Evolutionary conservation across 2,797 vertebrate species (phyloP), one percentile per base, ranked within the genome.

Genomic region (Pyrocephalus nanus): DNA sequence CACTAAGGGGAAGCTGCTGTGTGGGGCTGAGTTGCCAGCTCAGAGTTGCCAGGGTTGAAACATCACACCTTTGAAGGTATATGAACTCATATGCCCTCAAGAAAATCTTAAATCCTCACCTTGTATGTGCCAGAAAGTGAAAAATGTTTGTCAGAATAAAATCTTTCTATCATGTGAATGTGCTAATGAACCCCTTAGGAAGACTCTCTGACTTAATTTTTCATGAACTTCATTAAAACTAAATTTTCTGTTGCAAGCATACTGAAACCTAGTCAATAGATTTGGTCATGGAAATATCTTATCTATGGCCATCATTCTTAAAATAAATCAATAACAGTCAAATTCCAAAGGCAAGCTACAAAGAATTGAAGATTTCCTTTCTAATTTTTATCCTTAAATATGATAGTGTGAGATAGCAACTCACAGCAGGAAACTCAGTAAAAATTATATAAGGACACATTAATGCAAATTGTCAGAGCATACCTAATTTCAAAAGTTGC

Each of bases 381-480:
- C 81, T 93, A 77, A 95, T 94, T 86, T 92, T 77, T 34, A 15
- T 65, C 91, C 78, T 76, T 87, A 91, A 95, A 90, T 95, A 74
- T 90, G 79, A 70, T 90, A 90, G 36, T 88, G 74, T 74, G 30
- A 77, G 30, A 91, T 96, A 95, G 78, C 42, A 89, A 89, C 91
- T 95, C 90, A 88, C 42, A 89, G 78, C 86, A 93, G 89, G 83
- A 94, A 96, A 96, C 65, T 75, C 76, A 73, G 94, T 92, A 92
- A 96, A 97, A 97, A 93, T 91, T 96, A 95, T 82, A 94, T 95
- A 95, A 97, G 94, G 47, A 62, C 73, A 90, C 50, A 86, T 93
- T 95, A 92, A 95, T 96, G 96, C 69, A 97, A 96, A 96, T 97
- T 95, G 87, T 93, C 57, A 92, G 72, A 96, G 72, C 69, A 87